Evolutionary conservation across 2,797 vertebrate genomes (phyloP).

Genomic region (Acrocephalus scirpaceus): DNA sequence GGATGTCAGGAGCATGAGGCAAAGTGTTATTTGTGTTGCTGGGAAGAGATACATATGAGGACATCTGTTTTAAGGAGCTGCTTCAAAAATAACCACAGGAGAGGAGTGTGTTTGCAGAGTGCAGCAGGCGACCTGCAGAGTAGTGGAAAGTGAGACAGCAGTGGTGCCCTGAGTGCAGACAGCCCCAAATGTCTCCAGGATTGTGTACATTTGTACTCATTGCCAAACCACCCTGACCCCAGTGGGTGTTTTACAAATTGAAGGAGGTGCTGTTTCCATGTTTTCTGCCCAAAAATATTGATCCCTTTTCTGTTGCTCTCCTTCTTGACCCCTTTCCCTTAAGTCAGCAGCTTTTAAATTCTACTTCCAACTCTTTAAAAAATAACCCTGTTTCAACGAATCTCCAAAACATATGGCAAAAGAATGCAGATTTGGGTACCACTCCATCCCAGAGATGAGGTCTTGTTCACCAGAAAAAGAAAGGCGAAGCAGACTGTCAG

Average conservation of each 20-base stretch:
- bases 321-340: background rate
- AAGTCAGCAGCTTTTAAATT: conserved; percentile 9
- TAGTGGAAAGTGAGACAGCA: background rate
- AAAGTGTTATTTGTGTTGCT: conserved; percentile 24
- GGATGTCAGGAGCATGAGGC: conserved; percentile 42
- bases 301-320: background rate
- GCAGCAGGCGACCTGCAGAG: background rate
- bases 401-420: background rate
- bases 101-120: background rate
- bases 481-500: background rate
- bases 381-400: background rate
- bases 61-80: conserved; percentile 29
- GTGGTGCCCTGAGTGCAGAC: background rate
- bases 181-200: background rate
- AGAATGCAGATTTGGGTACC: background rate
- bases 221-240: background rate
- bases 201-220: background rate
- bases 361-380: background rate
- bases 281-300: background rate
- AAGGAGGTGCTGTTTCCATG: background rate
- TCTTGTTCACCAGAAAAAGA: background rate
- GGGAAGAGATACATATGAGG: background rate
- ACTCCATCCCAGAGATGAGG: background rate
- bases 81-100: conserved; percentile 42
- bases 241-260: background rate